Conservation (phyloP, 2,888 invertebrate species). For the Palloptera scutellata region DNA sequence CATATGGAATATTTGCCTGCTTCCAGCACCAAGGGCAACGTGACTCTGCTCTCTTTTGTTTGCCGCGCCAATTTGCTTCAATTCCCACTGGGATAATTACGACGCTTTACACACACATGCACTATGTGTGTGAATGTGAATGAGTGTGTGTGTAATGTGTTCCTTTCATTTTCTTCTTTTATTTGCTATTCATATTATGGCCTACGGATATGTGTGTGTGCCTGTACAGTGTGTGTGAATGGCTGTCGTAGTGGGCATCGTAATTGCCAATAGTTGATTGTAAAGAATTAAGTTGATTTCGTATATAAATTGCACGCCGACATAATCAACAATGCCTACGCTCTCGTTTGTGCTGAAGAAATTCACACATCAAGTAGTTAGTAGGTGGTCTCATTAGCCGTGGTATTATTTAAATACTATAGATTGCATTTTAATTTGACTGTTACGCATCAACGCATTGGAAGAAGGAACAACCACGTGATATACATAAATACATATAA, state of each 20-base stretch:
- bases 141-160: not conserved
- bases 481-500: no score
- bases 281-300: slow-evolving; percentile 1
- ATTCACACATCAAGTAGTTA: no score
- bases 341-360: no score
- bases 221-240: no score
- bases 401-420: no score
- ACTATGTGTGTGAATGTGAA: not conserved
- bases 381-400: no score
- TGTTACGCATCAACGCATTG: no score
- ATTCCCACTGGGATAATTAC: slow-evolving; percentile 27
- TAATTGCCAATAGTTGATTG: slow-evolving; percentile 18
- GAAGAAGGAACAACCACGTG: no score
- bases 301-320: no score
- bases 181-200: not conserved
- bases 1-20: slow-evolving; percentile 3
- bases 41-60: slow-evolving; percentile 9
- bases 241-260: not conserved
- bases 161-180: not conserved
- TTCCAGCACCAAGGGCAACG: not conserved
- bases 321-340: no score
- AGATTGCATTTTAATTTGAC: no score
- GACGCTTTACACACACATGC: slow-evolving; percentile 18
- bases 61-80: slow-evolving; percentile 22
- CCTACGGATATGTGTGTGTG: not conserved